Evolutionary conservation across 1,140 invertebrate species (phyloP).

Genomic region (Pectinophora gossypiella): DNA sequence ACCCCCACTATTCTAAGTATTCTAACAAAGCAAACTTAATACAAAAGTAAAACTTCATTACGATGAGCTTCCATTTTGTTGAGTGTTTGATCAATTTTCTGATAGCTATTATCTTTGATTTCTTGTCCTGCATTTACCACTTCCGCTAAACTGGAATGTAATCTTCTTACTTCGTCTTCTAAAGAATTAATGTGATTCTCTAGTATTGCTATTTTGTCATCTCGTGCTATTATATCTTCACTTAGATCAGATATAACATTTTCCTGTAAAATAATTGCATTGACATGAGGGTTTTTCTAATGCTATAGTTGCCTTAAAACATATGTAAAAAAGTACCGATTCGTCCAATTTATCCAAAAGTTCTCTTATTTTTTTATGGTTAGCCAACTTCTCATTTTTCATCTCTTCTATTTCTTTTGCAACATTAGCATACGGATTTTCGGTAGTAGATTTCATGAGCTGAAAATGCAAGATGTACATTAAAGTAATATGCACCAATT

Average conservation of each 20-base stretch:
- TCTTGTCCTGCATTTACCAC: constrained; percentile 45
- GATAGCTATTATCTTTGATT: constrained; percentile 37
- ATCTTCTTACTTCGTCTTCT: constrained; percentile 45
- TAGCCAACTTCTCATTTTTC: constrained; percentile 41
- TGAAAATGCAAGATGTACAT: too few species aligned
- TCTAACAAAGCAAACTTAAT: too few species aligned
- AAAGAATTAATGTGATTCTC: constrained; percentile 59
- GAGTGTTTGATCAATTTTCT: constrained; percentile 45
- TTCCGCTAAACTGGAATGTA: constrained; percentile 36
- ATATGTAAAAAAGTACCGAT: constrained; percentile 30
- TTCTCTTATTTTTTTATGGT: constrained; percentile 37
- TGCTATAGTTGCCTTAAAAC: too few species aligned
- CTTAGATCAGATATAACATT: constrained; percentile 34
- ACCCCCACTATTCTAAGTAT: too few species aligned
- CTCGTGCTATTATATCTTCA: constrained; percentile 40
- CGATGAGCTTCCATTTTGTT: constrained; percentile 55
- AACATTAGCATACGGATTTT: constrained; percentile 17
- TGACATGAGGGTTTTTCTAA: too few species aligned
- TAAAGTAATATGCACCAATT: too few species aligned
- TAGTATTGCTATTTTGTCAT: constrained; percentile 51
- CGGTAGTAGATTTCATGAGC: neutral
- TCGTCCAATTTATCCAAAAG: constrained; percentile 46
- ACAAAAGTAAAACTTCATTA: constrained; percentile 36
- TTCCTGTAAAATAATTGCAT: constrained; percentile 34
- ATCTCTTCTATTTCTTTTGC: constrained; percentile 45